Conservation (phyloP, 2,113 vertebrate genomes). For the Neogobius melanostomus region DNA sequence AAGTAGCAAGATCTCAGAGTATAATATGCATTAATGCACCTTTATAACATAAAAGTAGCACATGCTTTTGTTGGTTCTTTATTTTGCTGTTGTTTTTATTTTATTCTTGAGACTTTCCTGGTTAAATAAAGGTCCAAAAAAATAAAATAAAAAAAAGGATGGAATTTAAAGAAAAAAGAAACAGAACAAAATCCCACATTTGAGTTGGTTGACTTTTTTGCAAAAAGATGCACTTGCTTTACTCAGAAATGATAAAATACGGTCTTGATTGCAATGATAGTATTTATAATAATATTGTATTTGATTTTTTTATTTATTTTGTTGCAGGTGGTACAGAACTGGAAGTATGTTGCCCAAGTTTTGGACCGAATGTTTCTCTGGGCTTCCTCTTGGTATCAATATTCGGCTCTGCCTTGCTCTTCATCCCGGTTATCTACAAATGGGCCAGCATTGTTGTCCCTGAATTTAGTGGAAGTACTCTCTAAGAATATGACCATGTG, state of each 20-base stretch:
- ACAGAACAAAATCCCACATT: background rate
- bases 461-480: constrained; percentile 74
- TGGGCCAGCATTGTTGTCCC: constrained; percentile 92
- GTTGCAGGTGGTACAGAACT: constrained; percentile 91
- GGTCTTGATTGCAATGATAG: no score
- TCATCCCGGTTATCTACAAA: constrained; percentile 94
- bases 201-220: background rate
- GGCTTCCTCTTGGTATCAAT: constrained; percentile 92
- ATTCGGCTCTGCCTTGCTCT: constrained; percentile 88
- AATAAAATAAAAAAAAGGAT: no score
- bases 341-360: constrained; percentile 97
- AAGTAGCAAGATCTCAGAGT: no score
- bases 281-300: no score
- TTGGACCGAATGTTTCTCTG: constrained; percentile 94
- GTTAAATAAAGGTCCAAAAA: no score
- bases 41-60: no score
- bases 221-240: background rate
- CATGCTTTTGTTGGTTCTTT: no score
- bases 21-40: no score
- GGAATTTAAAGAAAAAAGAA: background rate
- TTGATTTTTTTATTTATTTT: background rate
- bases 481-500: constrained; percentile 39
- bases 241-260: no score
- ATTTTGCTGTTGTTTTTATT: no score
- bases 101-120: no score